phyloP scores from a whole-genome alignment of 1,140 invertebrate species.

The Lasaia peninsularis region DNA sequence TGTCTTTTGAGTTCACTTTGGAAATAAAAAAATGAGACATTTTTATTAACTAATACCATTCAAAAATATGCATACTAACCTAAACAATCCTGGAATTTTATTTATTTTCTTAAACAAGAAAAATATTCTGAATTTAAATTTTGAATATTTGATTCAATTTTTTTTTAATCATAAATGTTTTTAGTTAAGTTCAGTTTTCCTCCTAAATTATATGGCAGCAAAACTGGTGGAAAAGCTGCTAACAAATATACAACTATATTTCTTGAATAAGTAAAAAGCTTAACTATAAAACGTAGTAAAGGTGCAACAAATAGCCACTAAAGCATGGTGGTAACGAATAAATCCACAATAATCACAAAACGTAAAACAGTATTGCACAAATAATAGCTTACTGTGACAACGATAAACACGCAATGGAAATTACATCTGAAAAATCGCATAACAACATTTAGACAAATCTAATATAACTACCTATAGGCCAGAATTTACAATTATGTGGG shows the following conservation, averaged over 20 bases:
- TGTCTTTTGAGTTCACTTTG: no score
- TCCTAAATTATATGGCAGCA: background rate
- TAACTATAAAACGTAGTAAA: background rate
- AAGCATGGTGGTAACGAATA: background rate
- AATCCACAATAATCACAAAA: background rate
- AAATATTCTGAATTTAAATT: no score
- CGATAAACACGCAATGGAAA: slow-evolving; percentile 8
- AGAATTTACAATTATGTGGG: slow-evolving; percentile 2
- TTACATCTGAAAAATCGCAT: slow-evolving; percentile 4
- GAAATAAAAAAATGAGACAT: no score
- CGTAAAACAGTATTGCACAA: background rate
- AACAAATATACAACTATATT: slow-evolving; percentile 5
- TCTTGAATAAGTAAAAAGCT: background rate
- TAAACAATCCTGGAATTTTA: no score
- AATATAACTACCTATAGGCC: slow-evolving; percentile 17
- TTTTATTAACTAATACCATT: no score
- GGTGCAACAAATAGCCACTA: slow-evolving; percentile 1
- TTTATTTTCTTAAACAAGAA: no score
- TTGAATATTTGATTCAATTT: no score
- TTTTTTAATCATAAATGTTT: no score
- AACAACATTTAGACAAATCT: slow-evolving; percentile 4
- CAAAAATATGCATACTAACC: no score
- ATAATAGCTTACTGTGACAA: background rate
- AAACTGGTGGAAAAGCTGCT: background rate
- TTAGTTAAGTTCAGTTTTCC: no score